Evolutionary conservation across 2,888 invertebrate species (phyloP).

Genomic region (Pristionchus exspectatus): DNA sequence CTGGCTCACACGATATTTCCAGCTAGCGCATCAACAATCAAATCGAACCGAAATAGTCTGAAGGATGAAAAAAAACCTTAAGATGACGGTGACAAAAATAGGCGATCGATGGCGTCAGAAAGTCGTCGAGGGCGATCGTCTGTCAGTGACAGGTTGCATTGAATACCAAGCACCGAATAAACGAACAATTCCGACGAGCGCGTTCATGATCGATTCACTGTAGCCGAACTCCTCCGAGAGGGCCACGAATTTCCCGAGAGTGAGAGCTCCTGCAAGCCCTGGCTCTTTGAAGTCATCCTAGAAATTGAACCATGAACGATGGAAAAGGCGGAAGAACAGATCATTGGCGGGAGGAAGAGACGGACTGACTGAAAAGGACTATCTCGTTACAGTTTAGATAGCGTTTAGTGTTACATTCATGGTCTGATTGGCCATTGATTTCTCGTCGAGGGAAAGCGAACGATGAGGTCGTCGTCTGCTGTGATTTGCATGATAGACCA

Average conservation of each 20-base stretch:
- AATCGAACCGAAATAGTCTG: no score
- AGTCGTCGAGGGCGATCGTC: background rate
- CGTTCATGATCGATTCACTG: background rate
- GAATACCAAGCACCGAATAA: background rate
- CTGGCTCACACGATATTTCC: background rate
- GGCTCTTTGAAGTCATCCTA: background rate
- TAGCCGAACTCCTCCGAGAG: conserved; percentile 32
- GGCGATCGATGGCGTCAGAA: background rate
- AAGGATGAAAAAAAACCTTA: background rate
- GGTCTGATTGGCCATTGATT: background rate
- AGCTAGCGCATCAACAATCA: background rate
- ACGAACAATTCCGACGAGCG: background rate
- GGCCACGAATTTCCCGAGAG: background rate
- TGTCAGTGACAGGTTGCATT: no score
- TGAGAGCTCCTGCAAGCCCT: background rate
- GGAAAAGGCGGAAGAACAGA: conserved; percentile 1
- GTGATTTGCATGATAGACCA: background rate
- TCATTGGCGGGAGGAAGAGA: conserved; percentile 6
- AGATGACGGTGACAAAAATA: background rate
- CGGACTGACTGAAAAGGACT: background rate
- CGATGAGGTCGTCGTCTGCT: background rate
- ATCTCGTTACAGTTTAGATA: background rate
- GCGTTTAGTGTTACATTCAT: background rate
- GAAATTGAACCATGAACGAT: background rate
- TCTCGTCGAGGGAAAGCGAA: background rate